phyloP scores from a whole-genome alignment of 2,113 vertebrate species.

The Piliocolobus tephrosceles region DNA sequence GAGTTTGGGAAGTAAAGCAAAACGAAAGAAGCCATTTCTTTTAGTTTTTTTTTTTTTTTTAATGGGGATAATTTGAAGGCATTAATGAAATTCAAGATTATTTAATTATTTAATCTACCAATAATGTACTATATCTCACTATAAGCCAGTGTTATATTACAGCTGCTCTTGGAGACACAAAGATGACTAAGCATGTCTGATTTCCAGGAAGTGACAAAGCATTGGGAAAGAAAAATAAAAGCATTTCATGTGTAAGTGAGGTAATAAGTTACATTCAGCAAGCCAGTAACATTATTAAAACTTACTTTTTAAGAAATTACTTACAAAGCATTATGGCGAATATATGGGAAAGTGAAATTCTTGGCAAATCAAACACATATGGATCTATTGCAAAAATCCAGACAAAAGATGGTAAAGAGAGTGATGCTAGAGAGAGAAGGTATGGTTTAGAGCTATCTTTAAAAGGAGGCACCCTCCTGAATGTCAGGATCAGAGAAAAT shows the following conservation, averaged over 20 bases:
- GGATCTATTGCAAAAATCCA: neutral
- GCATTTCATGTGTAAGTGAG: neutral
- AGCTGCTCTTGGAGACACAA: neutral
- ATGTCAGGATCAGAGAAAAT: neutral
- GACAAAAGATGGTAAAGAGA: neutral
- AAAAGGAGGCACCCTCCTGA: neutral
- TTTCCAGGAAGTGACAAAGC: neutral
- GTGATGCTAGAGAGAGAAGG: neutral
- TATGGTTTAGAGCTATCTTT: neutral
- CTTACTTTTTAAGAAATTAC: neutral
- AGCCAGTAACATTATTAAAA: neutral
- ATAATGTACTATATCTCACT: neutral
- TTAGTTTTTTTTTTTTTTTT: neutral
- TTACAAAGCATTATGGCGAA: neutral
- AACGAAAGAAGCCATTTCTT: neutral
- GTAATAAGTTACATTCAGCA: neutral
- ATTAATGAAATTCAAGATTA: neutral
- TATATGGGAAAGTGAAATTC: neutral
- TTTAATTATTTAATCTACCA: neutral
- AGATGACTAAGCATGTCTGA: neutral
- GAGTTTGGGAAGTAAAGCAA: neutral
- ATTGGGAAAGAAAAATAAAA: neutral
- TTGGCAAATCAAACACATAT: neutral
- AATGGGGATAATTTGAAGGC: neutral
- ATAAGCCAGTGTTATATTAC: neutral